Base-by-base conservation (phyloP, 2,797 vertebrate species). In the Pantherophis alleghaniensis region DNA sequence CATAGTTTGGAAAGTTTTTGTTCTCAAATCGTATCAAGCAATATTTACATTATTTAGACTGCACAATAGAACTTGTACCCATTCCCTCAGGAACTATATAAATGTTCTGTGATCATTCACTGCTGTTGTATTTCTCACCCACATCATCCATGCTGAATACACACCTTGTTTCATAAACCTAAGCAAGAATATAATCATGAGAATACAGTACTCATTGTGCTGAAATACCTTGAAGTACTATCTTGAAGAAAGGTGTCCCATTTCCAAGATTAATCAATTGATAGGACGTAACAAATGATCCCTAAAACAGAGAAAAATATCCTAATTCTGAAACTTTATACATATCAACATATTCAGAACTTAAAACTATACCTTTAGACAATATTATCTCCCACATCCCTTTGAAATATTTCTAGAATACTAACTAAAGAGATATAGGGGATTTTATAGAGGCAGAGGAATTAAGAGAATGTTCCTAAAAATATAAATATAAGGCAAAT, bases 221-320 rank as follows among this genome's bases (percentile, higher is more conserved):
- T 94, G 93, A 94, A 95, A 9, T 96, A 98, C 97, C 98, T 98
- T 97, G 97, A 90, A 97, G 95, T 91, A 95, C 92, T 93, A 97
- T 74, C 95, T 97, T 97, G 93, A 97, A 96, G 90, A 97, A 92
- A 92, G 96, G 59, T 93, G 86, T 96, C 90, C 95, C 97, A 94
- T 97, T 97, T 95, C 47, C 1, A 0, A 95, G 94, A 61, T 95
- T 95, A 28, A 90, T 97, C 95, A 97, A 63, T 24, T 96, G 95
- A 55, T 96, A 97, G 63, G 90, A 96, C 93, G 94, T 26, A 88
- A 93, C 79, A 95, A 97, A 95, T 56, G 91, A 87, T 91, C 97
- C 98, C 97, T 98, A 94, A 95, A 97, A 96, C 26, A 42, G 5
- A 14, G 61, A 22, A 94, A 86, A 3, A 51, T n/a, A 24, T 79